These are phyloP conservation scores for Lepilemur ruficaudatus DNA, from an alignment of 2,797 vertebrate species.

Conservation along the genomic window DNA sequence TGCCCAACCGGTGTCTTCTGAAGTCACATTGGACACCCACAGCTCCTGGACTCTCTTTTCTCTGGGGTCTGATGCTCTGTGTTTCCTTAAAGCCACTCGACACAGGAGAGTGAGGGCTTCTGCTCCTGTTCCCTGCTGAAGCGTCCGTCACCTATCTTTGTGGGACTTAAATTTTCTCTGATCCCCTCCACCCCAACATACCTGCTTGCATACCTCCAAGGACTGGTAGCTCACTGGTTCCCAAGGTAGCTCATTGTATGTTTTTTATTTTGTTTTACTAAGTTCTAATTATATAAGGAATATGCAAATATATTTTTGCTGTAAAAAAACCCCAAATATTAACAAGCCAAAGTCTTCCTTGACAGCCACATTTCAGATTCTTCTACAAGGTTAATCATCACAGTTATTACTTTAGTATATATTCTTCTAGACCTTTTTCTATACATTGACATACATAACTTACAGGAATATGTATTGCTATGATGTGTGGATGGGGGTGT, in stretches of 20 bases:
- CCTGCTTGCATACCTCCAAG: neutral
- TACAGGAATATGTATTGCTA: neutral
- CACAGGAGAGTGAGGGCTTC: neutral
- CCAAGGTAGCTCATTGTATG: neutral
- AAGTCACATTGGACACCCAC: accelerated
- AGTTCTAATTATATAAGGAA: neutral
- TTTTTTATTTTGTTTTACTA: neutral
- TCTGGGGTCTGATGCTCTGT: neutral
- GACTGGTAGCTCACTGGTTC: neutral
- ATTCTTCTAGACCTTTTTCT: neutral
- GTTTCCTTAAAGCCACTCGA: accelerated
- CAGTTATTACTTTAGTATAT: neutral
- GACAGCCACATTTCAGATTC: neutral
- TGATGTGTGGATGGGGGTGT: neutral
- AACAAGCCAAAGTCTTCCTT: neutral
- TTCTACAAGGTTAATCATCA: neutral
- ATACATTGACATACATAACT: neutral
- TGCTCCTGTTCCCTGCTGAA: no score
- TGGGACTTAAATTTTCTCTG: neutral
- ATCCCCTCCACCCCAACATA: accelerated
- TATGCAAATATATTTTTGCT: neutral
- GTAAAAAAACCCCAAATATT: neutral
- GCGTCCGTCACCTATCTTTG: neutral
- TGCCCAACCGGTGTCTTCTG: neutral
- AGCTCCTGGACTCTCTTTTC: neutral